Conservation (phyloP, 1,140 invertebrate genomes). For the Panonychus citri region DNA sequence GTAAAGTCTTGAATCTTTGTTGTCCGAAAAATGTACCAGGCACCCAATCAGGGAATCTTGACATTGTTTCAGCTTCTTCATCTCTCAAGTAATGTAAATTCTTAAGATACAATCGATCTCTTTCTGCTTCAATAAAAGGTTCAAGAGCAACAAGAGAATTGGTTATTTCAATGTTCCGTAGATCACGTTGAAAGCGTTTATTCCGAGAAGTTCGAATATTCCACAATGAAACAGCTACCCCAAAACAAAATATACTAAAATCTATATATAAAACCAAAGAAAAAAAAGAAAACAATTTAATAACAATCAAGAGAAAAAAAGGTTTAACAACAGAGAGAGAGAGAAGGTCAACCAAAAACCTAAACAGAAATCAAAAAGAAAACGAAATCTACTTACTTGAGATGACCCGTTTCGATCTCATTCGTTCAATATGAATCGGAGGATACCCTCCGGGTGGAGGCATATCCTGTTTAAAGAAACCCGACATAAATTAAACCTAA, state of each 20-base stretch:
- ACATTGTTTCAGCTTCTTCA: neutral
- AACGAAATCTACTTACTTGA: too few species aligned
- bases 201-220: neutral
- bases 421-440: neutral
- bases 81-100: neutral
- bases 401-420: neutral
- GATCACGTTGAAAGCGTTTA: neutral
- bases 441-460: neutral
- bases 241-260: neutral
- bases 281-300: neutral
- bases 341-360: too few species aligned
- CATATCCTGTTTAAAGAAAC: neutral
- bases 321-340: too few species aligned
- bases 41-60: neutral
- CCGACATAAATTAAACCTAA: too few species aligned
- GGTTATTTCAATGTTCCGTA: neutral
- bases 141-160: neutral
- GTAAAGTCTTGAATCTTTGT: neutral
- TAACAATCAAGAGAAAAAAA: too few species aligned
- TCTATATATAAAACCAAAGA: neutral
- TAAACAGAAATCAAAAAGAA: too few species aligned
- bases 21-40: neutral
- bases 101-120: neutral
- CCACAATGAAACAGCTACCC: neutral
- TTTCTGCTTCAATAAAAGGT: neutral